Conservation (phyloP, 1,140 invertebrate genomes). For the Nomia melanderi region DNA sequence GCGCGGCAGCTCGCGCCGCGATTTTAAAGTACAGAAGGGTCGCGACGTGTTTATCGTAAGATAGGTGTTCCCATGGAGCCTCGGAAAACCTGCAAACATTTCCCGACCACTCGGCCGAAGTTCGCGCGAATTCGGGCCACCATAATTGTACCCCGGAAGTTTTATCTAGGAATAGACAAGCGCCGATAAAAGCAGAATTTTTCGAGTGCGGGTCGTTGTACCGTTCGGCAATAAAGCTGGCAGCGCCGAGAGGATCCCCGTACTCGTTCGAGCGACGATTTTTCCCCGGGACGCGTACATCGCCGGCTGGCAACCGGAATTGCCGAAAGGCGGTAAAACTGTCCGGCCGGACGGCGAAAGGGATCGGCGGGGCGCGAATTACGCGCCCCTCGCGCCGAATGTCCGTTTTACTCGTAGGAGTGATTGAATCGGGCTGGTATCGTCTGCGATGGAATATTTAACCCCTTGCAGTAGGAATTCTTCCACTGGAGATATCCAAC, state of each 20-base stretch:
- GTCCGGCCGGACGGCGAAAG: constrained; percentile 49
- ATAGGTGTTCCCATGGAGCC: too few species aligned
- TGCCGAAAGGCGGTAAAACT: constrained; percentile 63
- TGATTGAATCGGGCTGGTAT: constrained; percentile 48
- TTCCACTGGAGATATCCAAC: too few species aligned
- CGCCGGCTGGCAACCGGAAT: constrained; percentile 34
- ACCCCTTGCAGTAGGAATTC: constrained; percentile 41
- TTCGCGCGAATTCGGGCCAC: too few species aligned
- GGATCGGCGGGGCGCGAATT: constrained; percentile 16
- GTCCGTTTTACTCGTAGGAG: constrained; percentile 46
- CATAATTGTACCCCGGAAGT: too few species aligned
- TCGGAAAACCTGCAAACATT: too few species aligned
- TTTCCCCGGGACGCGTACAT: constrained; percentile 37
- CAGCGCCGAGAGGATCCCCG: constrained; percentile 14
- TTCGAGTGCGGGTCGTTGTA: neutral
- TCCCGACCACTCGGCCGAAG: too few species aligned
- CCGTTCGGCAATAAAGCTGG: constrained; percentile 16
- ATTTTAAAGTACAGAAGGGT: too few species aligned
- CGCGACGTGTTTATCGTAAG: too few species aligned
- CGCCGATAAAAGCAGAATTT: neutral
- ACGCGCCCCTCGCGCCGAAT: constrained; percentile 33
- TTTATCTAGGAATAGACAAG: too few species aligned
- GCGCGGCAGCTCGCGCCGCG: too few species aligned
- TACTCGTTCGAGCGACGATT: constrained; percentile 26
- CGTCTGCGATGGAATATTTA: constrained; percentile 45